A percentile compares a stretch with the other conserved stretches of the same genome.
phyloP scores from a whole-genome alignment of 1,140 invertebrate species.

The Fopius arisanus region DNA sequence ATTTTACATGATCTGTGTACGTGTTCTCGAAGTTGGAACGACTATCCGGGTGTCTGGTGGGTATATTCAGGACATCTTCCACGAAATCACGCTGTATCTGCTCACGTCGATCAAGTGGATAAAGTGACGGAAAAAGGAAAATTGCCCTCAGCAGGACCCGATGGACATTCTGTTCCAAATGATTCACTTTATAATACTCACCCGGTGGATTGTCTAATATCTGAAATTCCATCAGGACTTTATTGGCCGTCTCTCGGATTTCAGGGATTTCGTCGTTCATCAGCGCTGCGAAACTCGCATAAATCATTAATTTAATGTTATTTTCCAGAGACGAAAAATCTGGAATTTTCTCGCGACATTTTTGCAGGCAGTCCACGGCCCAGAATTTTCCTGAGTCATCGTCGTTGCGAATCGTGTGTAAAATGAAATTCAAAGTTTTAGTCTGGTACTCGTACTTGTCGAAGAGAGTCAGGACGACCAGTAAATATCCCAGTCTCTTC shows the following conservation, averaged over 20 bases:
- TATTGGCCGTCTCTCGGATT: neutral
- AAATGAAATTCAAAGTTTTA: neutral
- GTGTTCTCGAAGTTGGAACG: conserved; percentile 46
- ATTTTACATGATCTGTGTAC: conserved; percentile 45
- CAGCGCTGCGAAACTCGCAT: neutral
- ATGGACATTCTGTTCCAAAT: neutral
- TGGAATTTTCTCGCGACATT: neutral
- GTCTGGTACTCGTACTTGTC: neutral
- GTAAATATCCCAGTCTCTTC: neutral
- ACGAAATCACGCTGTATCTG: neutral
- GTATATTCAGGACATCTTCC: conserved; percentile 1
- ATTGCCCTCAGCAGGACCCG: neutral
- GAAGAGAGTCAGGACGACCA: neutral
- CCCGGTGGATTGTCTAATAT: neutral
- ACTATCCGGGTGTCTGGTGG: conserved; percentile 33
- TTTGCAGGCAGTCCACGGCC: neutral
- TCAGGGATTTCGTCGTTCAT: neutral
- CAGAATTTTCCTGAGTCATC: neutral
- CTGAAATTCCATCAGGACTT: neutral
- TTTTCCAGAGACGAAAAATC: neutral
- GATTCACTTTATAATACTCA: neutral
- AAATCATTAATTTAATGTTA: neutral
- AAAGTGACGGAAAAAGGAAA: neutral
- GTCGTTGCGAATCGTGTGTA: neutral
- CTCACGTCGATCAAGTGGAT: neutral